Conservation (phyloP, 2,113 vertebrate species). For the Phyllostomus discolor region DNA sequence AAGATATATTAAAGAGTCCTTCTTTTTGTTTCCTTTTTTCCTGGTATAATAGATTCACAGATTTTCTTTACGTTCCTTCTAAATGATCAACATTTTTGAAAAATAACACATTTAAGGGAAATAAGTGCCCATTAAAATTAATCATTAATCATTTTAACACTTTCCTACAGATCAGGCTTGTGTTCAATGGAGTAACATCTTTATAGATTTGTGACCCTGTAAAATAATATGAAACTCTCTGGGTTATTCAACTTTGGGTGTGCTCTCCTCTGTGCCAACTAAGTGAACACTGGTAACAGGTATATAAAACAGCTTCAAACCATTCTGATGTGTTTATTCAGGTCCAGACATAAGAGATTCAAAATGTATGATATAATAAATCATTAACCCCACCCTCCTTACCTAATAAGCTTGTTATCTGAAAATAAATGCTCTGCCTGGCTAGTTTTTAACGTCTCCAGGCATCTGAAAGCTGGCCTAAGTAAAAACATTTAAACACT, state of each 20-base stretch:
- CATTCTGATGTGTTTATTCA: neutral
- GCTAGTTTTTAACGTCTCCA: constrained; percentile 53
- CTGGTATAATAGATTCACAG: neutral
- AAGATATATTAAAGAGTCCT: neutral
- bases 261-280: neutral
- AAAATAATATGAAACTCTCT: neutral
- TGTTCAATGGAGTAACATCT: neutral
- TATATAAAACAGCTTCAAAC: neutral
- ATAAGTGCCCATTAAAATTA: neutral
- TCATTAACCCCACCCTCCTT: neutral
- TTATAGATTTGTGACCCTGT: neutral
- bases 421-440: constrained; percentile 45
- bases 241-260: neutral
- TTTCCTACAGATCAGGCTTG: neutral
- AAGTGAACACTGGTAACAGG: neutral
- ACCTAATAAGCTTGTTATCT: constrained; percentile 16
- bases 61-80: neutral
- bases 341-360: neutral
- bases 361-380: neutral
- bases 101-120: neutral
- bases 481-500: constrained; percentile 64
- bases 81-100: neutral
- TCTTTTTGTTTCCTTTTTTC: neutral
- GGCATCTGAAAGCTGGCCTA: constrained; percentile 51
- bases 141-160: neutral